Base-by-base conservation (phyloP, 1,140 invertebrate genomes). In the Copidosoma floridanum region DNA sequence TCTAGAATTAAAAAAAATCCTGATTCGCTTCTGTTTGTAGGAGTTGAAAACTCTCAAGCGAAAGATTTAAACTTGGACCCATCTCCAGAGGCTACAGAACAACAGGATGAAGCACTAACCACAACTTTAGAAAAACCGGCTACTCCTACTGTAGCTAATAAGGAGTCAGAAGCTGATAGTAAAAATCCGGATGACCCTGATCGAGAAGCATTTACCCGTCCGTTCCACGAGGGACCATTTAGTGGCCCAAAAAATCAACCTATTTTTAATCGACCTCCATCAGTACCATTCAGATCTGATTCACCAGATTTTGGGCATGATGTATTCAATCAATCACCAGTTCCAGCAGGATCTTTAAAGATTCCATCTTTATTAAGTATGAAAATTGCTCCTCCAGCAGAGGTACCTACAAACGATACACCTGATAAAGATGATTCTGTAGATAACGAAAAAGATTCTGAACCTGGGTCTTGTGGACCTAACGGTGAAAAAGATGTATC, bases 51-150 rank as follows among this genome's bases (percentile, higher is more conserved):
- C 69, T 71, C 73, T 3, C 75, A 70, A 55, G 75, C 77, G 8
- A 72, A 75, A 47, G 77, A 79, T 56, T 63, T 78, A 8, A 80
- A 80, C 40, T 72, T 78, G 69, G 73, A 79, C 63, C 77, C 76
- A 24, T 76, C 75, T 2, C 76, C 77, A 10, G n/a, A n/a, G n/a
- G n/a, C n/a, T n/a, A n/a, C n/a, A n/a, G 77, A 80, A 55, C 67
- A 78, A 26, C 76, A 75, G 10, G 74, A 79, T 63, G 65, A 77
- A 8, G 70, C 70, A 2, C 68, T 71, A 1, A 64, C 78, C 14
- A 65, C 62, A 21, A 52, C 48, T 24, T 24, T 53, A 4, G 44
- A 54, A 23, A 24, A 58, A 24, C 46, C 57, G 7, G 21, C 48
- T 23, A 18, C 18, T 2, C 27, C 47, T 6, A 44, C 64, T 51